Evolutionary conservation across 2,113 vertebrate species (phyloP).

Genomic region (Elaphurus davidianus): DNA sequence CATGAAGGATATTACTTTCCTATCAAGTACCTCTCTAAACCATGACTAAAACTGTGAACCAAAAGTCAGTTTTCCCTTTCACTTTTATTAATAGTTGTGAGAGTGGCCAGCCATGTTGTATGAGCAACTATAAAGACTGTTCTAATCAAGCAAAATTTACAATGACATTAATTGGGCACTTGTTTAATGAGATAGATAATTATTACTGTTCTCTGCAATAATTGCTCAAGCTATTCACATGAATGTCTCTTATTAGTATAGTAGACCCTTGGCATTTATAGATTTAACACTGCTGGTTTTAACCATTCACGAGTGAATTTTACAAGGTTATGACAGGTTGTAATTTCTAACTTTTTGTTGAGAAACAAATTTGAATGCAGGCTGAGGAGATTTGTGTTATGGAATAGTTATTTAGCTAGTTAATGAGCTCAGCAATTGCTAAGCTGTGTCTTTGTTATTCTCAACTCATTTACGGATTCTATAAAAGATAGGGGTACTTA

Average conservation of each 20-base stretch:
- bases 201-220: conserved; percentile 21
- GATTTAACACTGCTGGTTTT: conserved; percentile 29
- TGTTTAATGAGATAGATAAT: conserved; percentile 46
- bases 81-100: not conserved
- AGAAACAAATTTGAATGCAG: conserved; percentile 41
- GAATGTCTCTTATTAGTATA: conserved; percentile 1
- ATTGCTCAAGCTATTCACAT: conserved; percentile 16
- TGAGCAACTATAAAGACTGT: not conserved
- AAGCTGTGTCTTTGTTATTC: not conserved
- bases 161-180: conserved; percentile 16
- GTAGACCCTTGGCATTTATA: not conserved
- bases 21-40: not conserved
- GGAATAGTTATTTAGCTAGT: not conserved
- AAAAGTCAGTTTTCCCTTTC: not conserved
- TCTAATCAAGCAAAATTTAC: conserved; percentile 19
- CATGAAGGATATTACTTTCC: not conserved
- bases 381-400: not conserved
- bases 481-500: not conserved
- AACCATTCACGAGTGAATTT: not conserved
- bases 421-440: not conserved
- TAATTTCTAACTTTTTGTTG: conserved; percentile 46
- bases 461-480: not conserved
- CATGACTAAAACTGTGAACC: not conserved
- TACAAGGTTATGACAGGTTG: conserved; percentile 8
- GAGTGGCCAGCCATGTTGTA: not conserved